phyloP scores from a whole-genome alignment of 92 coral and sea anemone genomes.

The Siderastrea radians region DNA sequence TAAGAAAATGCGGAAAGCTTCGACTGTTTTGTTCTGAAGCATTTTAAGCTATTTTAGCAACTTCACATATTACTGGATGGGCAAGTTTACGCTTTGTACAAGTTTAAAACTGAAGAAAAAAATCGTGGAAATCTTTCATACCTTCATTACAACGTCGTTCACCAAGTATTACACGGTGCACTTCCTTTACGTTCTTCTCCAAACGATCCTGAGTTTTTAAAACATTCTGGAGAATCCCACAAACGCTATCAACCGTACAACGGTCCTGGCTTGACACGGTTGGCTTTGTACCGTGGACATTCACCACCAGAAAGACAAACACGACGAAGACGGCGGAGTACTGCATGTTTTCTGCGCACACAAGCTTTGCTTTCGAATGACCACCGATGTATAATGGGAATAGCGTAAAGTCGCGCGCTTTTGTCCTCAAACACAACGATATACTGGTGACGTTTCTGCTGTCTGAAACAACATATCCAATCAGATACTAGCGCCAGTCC shows the following conservation, averaged over 20 bases:
- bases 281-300: neutral
- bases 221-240: neutral
- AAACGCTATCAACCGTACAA: neutral
- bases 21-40: no score
- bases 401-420: no score
- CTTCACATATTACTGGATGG: no score
- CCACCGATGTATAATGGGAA: no score
- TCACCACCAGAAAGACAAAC: neutral
- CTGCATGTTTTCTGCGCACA: neutral
- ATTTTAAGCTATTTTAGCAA: no score
- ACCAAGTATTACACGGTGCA: neutral
- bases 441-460: no score
- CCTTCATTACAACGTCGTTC: neutral
- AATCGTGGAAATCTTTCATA: neutral
- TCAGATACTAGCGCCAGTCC: no score
- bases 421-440: no score
- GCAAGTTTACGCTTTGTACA: no score
- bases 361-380: neutral
- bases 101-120: no score
- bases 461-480: no score
- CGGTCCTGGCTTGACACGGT: neutral
- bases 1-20: neutral
- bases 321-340: neutral
- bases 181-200: constrained; percentile 19
- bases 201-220: neutral